These are phyloP conservation scores for Charaxes varanes DNA, from an alignment of 1,140 invertebrate species.

Conservation along the genomic window DNA sequence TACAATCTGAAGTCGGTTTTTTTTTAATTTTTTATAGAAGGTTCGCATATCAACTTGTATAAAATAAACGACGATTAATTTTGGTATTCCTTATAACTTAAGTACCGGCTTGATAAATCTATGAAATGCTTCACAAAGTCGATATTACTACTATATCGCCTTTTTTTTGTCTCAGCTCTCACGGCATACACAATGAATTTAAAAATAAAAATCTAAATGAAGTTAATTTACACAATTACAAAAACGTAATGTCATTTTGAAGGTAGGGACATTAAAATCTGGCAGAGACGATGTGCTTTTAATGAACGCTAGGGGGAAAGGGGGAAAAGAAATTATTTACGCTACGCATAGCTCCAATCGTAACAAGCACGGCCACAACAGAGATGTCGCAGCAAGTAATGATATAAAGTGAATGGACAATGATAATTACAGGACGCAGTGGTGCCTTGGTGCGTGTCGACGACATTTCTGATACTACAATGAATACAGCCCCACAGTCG, in stretches of 20 bases:
- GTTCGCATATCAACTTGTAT: no score
- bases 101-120: no score
- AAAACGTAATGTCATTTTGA: constrained; percentile 52
- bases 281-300: constrained; percentile 51
- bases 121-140: no score
- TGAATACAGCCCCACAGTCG: no score
- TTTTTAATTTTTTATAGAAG: no score
- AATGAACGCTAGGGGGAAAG: constrained; percentile 54
- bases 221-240: constrained; percentile 37
- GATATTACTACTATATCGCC: no score
- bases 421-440: constrained; percentile 51
- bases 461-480: constrained; percentile 31
- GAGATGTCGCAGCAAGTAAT: constrained; percentile 53
- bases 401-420: constrained; percentile 64
- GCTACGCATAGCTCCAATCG: constrained; percentile 38
- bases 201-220: constrained; percentile 11
- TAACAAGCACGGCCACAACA: constrained; percentile 47
- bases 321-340: constrained; percentile 64
- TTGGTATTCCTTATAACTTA: no score
- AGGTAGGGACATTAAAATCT: constrained; percentile 54
- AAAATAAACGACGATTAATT: no score
- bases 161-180: no score
- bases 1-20: no score
- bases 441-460: constrained; percentile 53
- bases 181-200: constrained; percentile 14